Evolutionary conservation across 2,888 invertebrate genomes (phyloP), one percentile per base, ranked within the genome.

Genomic region (Drosophila kanekoi): DNA sequence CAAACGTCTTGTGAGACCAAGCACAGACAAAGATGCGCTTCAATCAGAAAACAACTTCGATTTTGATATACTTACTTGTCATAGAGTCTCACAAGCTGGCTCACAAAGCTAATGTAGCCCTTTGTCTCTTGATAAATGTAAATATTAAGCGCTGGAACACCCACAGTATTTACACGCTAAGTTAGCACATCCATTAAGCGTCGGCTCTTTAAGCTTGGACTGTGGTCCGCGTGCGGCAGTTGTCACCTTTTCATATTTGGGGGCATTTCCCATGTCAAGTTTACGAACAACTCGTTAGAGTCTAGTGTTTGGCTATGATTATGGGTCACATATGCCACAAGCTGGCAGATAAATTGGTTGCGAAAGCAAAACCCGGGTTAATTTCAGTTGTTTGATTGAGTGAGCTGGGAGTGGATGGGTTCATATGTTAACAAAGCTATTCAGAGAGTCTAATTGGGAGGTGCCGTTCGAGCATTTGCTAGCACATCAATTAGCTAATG

Each of bases 261-360:
- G 72, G 81, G 68, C 79, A 84, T 81, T 89, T 87, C 79, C 85
- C 89, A 63, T 81, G 71, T 82, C 70, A 72, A 63, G 51, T 23
- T 67, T 61, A 62, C 66, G 64, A 53, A 65, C 81, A 63, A 66
- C 66, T 69, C 63, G 65, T 66, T 56, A 40, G 16, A 61, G 20
- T 49, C 13, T 8, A 28, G 28, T 28, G 28, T 56, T 45, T 45
- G 32, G 32, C 23, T 16, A 32, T 48, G 38, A 33, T 40, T 47
- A 57, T 57, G 63, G 62, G 23, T 61, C 61, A 66, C 16, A 66
- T 35, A 18, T 41, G 52, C 52, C 56, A 51, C 41, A 58, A 28
- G 37, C 64, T 44, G 51, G 16, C 40, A 9, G 4, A 13, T 28
- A 49, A 16, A 41, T 16, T 56, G 54, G 48, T 74, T 79, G 60